These are phyloP conservation scores for Chlamydotis undulata DNA, from an alignment of 2,113 vertebrate species.

Conservation along the genomic window DNA sequence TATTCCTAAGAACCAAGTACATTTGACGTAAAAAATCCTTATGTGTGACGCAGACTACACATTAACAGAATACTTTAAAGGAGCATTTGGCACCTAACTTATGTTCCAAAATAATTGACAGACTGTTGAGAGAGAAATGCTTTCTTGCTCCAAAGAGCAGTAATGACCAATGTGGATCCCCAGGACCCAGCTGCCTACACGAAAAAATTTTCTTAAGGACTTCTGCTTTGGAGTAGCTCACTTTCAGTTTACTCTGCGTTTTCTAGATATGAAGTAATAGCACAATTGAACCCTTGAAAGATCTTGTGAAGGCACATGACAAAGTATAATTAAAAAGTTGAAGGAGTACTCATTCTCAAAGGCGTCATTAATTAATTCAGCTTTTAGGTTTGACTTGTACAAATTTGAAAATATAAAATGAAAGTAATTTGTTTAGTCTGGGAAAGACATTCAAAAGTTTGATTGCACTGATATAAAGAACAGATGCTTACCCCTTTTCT, in stretches of 20 bases:
- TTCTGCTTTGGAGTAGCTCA: not conserved
- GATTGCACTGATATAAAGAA: not conserved
- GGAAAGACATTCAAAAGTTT: conserved; percentile 12
- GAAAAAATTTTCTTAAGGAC: not conserved
- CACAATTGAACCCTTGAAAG: not conserved
- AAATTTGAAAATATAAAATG: conserved; percentile 20
- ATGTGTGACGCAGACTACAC: not conserved
- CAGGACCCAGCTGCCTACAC: not conserved
- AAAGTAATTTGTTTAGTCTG: conserved; percentile 46
- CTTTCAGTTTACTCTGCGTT: not conserved
- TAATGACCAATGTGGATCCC: not conserved
- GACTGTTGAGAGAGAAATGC: not conserved
- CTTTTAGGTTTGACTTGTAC: not conserved
- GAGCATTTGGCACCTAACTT: not conserved
- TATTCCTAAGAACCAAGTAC: not conserved
- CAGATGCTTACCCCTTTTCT: not conserved
- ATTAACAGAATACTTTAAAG: not conserved
- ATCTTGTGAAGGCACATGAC: not conserved
- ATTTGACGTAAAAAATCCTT: not conserved
- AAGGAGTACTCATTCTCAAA: conserved; percentile 12
- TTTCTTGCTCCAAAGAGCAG: not conserved
- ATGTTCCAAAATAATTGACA: not conserved
- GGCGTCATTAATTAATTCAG: conserved; percentile 16
- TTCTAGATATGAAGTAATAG: not conserved
- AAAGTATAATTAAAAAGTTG: not conserved